A percentile compares a stretch with the other conserved stretches of the same genome.
Conservation (phyloP, 2,797 vertebrate genomes). For the Lacerta bilineata region DNA sequence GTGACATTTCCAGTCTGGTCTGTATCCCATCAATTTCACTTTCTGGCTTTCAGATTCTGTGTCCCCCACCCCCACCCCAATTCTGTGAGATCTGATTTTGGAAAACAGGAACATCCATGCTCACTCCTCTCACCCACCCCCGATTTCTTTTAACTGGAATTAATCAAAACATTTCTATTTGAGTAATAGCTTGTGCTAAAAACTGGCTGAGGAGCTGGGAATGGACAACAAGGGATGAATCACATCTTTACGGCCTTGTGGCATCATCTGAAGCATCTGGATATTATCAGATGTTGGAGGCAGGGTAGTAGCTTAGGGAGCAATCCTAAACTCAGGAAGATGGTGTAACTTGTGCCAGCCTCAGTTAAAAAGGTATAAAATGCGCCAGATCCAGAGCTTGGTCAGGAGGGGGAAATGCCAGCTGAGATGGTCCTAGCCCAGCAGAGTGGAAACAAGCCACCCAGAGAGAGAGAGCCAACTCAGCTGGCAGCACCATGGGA, state of each 20-base stretch:
- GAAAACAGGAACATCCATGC: not conserved
- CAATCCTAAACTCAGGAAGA: too few species aligned
- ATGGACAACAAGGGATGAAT: conserved; percentile 27
- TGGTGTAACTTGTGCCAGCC: too few species aligned
- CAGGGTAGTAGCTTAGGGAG: not conserved
- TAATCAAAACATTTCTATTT: conserved; percentile 18
- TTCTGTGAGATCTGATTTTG: conserved; percentile 1
- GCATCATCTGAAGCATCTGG: conserved; percentile 34
- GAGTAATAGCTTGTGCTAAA: conserved; percentile 20
- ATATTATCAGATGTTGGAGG: not conserved
- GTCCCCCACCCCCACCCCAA: not conserved
- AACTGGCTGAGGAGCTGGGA: not conserved
- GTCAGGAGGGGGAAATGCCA: too few species aligned
- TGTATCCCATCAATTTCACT: not conserved
- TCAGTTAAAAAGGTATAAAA: too few species aligned
- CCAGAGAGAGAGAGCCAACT: too few species aligned
- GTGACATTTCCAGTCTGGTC: not conserved
- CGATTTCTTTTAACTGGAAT: not conserved
- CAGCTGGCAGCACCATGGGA: too few species aligned
- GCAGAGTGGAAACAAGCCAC: too few species aligned
- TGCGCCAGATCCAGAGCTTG: too few species aligned
- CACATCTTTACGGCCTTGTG: conserved; percentile 5
- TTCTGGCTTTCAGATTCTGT: conserved; percentile 3
- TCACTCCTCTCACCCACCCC: too few species aligned
- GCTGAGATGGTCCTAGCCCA: too few species aligned